A percentile compares a stretch with the other conserved stretches of the same genome.
Conservation (phyloP, 2,888 invertebrate genomes). For the Galeruca laticollis region DNA sequence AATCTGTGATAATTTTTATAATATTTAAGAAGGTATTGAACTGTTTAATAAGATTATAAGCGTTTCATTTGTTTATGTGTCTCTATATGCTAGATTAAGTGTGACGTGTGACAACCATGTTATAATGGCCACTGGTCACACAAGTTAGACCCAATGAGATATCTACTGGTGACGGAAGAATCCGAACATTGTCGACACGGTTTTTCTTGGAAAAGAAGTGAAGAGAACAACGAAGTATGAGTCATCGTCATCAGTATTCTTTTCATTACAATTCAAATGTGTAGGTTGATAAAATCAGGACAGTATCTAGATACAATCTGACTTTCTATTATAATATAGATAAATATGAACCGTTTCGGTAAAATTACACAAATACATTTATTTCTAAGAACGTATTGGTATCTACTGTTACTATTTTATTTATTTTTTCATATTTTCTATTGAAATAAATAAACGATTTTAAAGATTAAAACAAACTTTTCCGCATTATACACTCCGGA, state of each 20-base stretch:
- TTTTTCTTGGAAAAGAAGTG: slow-evolving; percentile 40
- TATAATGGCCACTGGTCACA: slow-evolving; percentile 50
- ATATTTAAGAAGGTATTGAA: too few relatives aligned
- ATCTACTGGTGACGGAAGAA: slow-evolving; percentile 18
- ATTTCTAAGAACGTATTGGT: too few relatives aligned
- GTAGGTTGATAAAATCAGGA: slow-evolving; percentile 36
- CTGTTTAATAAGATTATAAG: too few relatives aligned
- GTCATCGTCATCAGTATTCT: slow-evolving; percentile 38
- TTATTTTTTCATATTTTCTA: too few relatives aligned
- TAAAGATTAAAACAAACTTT: too few relatives aligned
- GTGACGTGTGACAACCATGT: background rate
- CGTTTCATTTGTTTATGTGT: too few relatives aligned
- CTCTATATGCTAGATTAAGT: background rate
- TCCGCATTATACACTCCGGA: too few relatives aligned
- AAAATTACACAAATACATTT: too few relatives aligned
- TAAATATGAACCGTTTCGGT: background rate
- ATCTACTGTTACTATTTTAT: too few relatives aligned
- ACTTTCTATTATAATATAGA: background rate
- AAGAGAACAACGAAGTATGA: slow-evolving; percentile 39
- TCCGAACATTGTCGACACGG: slow-evolving; percentile 37
- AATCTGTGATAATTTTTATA: too few relatives aligned
- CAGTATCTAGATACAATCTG: background rate
- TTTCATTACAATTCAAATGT: slow-evolving; percentile 19
- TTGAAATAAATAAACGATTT: too few relatives aligned
- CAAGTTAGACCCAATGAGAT: slow-evolving; percentile 42